Percentiles rank a stretch among this genome's conserved stretches.
Conservation (phyloP, 2,888 invertebrate species). For the Lithodes maja region DNA sequence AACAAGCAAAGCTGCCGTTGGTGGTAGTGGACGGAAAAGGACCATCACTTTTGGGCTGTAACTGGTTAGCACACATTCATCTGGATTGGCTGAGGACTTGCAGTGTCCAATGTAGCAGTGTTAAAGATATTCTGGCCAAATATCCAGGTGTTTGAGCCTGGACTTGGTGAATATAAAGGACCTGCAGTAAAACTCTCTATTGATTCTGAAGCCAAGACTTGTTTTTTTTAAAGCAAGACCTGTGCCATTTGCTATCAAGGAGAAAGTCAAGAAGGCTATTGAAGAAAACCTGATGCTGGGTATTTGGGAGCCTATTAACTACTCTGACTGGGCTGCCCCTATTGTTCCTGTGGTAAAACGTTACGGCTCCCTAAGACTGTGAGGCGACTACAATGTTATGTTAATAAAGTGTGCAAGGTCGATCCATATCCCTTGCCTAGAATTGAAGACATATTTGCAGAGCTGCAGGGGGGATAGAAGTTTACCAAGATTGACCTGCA, state of each 20-base stretch:
- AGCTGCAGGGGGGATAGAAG: too few relatives aligned
- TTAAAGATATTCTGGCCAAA: not conserved
- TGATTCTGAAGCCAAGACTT: not conserved
- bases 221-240: slow-evolving; percentile 11
- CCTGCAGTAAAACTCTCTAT: slow-evolving; percentile 3
- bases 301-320: not conserved
- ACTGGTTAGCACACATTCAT: not conserved
- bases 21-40: not conserved
- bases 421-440: too few relatives aligned
- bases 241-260: slow-evolving; percentile 17
- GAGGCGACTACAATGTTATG: too few relatives aligned
- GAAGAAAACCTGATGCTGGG: not conserved
- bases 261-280: slow-evolving; percentile 1
- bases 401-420: too few relatives aligned
- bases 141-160: not conserved
- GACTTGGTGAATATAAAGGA: not conserved
- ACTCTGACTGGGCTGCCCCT: not conserved
- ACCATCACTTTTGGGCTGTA: not conserved
- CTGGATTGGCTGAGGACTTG: slow-evolving; percentile 13
- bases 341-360: slow-evolving; percentile 13
- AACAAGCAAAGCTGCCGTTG: not conserved
- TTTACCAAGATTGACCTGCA: too few relatives aligned
- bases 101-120: not conserved
- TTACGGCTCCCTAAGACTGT: not conserved
- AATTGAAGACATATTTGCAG: too few relatives aligned